A percentile compares a stretch with the other conserved stretches of the same genome.
phyloP scores from a whole-genome alignment of 2,113 vertebrate species.

The Rhinopomastus cyanomelas region DNA sequence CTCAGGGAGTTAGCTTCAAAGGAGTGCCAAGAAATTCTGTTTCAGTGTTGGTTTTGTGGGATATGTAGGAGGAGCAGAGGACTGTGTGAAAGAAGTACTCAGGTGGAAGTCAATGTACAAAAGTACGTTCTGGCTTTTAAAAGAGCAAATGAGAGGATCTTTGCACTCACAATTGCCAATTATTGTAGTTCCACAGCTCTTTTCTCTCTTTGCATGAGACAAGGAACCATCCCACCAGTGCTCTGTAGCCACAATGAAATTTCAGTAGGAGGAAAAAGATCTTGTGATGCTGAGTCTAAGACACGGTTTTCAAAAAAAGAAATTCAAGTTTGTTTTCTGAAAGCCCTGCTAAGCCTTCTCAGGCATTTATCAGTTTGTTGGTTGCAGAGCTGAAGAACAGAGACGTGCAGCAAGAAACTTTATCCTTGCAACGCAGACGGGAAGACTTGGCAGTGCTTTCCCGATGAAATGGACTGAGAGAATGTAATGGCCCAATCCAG shows the following conservation, averaged over 20 bases:
- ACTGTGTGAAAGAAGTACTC: background rate
- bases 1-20: background rate
- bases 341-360: background rate
- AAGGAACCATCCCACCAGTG: slow-evolving; percentile 2
- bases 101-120: background rate
- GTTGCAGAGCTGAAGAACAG: background rate
- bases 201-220: background rate
- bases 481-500: background rate
- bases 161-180: background rate
- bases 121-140: slow-evolving; percentile 5
- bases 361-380: background rate
- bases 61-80: background rate
- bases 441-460: background rate
- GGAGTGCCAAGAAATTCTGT: background rate
- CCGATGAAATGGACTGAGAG: background rate
- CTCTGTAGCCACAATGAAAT: background rate
- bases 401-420: background rate
- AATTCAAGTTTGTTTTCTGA: background rate
- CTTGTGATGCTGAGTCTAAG: background rate
- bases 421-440: background rate
- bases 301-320: background rate
- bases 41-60: background rate
- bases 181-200: background rate
- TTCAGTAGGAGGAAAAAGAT: background rate
- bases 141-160: background rate